Evolutionary conservation across 2,888 invertebrate species (phyloP).

Genomic region (Pomacea canaliculata): DNA sequence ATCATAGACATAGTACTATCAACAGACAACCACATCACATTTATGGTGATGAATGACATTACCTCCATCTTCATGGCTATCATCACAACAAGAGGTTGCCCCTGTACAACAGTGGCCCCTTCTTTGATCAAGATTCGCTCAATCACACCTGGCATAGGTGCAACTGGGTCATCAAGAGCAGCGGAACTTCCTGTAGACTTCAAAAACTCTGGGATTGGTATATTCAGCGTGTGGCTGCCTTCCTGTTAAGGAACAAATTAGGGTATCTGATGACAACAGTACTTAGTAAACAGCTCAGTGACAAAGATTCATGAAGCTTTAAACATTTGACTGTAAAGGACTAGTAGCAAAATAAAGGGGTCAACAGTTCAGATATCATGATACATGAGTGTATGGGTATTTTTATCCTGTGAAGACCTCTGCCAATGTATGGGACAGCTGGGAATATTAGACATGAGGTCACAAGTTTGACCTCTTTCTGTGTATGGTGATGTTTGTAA

Average conservation of each 20-base stretch:
- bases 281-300: no score
- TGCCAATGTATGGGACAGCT: no score
- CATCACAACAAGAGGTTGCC: conserved; percentile 91
- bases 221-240: conserved; percentile 55
- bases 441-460: no score
- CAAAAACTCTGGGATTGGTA: conserved; percentile 71
- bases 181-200: conserved; percentile 62
- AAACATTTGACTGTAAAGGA: background rate
- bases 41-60: conserved; percentile 34
- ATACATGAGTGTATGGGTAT: no score
- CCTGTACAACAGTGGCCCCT: conserved; percentile 86
- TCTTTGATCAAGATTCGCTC: conserved; percentile 88
- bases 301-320: background rate
- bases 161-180: conserved; percentile 75
- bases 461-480: no score
- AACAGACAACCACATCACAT: no score
- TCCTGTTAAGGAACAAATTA: conserved; percentile 42
- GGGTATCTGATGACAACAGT: no score
- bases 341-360: no score
- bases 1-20: no score
- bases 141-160: conserved; percentile 97
- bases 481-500: no score
- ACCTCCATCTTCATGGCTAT: conserved; percentile 99
- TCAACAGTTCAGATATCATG: no score
- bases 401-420: no score